These are phyloP conservation scores for Pelmatolapia mariae DNA, from an alignment of 2,113 vertebrate species.

Conservation along the genomic window DNA sequence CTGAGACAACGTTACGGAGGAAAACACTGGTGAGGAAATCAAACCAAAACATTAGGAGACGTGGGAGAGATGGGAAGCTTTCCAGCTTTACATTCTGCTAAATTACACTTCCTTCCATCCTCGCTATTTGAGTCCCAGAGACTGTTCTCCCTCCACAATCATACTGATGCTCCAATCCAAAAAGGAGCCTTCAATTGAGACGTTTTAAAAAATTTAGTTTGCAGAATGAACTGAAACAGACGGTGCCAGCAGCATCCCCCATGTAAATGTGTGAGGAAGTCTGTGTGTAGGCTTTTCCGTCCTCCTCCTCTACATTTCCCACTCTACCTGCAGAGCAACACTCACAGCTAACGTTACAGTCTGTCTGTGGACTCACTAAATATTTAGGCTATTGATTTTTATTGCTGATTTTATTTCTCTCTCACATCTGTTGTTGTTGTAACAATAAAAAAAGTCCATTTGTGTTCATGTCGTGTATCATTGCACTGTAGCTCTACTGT, in stretches of 20 bases:
- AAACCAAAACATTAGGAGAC: not conserved
- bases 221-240: not conserved
- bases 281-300: not conserved
- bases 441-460: not conserved
- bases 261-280: not conserved
- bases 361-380: not conserved
- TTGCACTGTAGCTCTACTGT: not conserved
- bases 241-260: not conserved
- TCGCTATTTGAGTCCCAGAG: not conserved
- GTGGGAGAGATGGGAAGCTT: not conserved
- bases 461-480: not conserved
- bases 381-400: not conserved
- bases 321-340: not conserved
- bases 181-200: not conserved
- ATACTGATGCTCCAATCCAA: not conserved
- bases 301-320: not conserved
- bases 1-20: not conserved
- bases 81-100: not conserved
- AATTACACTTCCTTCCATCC: not conserved
- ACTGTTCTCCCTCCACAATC: not conserved
- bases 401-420: not conserved
- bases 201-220: not conserved
- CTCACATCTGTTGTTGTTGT: not conserved
- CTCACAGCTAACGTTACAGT: not conserved
- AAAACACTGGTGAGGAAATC: not conserved